These are phyloP conservation scores for Lepus timidus DNA, from an alignment of 2,113 vertebrate species.

Conservation along the genomic window DNA sequence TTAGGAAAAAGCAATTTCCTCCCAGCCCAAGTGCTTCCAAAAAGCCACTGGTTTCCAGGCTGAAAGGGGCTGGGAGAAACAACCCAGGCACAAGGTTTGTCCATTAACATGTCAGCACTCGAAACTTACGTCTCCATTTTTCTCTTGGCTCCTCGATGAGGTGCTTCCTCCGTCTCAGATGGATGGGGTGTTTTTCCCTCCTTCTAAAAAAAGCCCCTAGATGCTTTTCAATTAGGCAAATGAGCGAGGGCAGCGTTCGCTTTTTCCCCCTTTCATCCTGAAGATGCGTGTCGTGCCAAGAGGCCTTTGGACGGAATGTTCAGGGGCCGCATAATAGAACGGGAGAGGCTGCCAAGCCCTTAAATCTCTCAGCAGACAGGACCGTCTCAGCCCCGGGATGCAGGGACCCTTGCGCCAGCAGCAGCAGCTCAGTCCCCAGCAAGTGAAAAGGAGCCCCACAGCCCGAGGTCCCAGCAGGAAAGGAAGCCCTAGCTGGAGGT, in stretches of 20 bases:
- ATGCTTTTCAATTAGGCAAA: constrained; percentile 79
- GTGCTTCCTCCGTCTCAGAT: constrained; percentile 62
- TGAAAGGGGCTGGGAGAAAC: neutral
- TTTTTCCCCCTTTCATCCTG: constrained; percentile 40
- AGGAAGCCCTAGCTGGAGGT: neutral
- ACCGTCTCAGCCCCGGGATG: constrained; percentile 14
- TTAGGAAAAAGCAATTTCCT: constrained; percentile 48
- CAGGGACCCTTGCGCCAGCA: constrained; percentile 7
- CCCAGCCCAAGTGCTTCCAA: neutral
- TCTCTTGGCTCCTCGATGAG: constrained; percentile 27
- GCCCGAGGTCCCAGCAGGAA: neutral
- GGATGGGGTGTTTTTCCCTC: neutral
- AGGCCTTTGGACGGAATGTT: constrained; percentile 74
- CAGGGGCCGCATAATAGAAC: constrained; percentile 53
- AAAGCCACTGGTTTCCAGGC: neutral
- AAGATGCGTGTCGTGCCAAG: constrained; percentile 62
- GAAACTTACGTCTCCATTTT: constrained; percentile 29
- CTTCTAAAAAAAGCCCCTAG: constrained; percentile 60
- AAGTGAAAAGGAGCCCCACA: neutral
- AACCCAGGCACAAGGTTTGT: neutral
- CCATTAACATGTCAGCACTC: constrained; percentile 41
- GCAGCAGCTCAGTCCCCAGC: neutral
- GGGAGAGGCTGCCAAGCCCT: constrained; percentile 54
- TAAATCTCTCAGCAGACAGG: constrained; percentile 60
- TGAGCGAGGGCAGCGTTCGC: constrained; percentile 54